phyloP scores from a whole-genome alignment of 2,888 invertebrate species.

The Eupithecia pulchellata region DNA sequence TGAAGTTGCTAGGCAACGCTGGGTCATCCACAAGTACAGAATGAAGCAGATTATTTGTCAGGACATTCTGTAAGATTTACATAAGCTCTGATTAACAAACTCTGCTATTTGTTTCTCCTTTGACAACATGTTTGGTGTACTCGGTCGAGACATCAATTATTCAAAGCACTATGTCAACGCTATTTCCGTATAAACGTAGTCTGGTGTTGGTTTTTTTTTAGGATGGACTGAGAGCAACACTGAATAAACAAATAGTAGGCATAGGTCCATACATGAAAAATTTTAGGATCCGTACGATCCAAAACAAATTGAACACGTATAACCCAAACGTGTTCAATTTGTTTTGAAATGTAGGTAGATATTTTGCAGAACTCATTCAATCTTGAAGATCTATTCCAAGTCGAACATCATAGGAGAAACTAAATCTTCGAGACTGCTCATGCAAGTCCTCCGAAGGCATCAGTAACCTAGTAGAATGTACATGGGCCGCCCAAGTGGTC shows the following conservation, averaged over 20 bases:
- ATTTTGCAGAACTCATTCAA: not conserved
- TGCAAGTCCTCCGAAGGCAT: no score
- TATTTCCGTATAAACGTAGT: not conserved
- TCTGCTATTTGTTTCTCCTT: not conserved
- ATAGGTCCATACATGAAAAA: no score
- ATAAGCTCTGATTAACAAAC: not conserved
- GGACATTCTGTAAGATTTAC: not conserved
- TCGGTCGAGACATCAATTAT: constrained; percentile 2
- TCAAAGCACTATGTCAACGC: not conserved
- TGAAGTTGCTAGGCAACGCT: not conserved
- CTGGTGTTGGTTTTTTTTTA: not conserved
- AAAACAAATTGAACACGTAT: not conserved
- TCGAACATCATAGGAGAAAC: no score
- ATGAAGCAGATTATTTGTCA: constrained; percentile 3
- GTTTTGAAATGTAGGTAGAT: not conserved
- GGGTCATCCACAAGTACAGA: not conserved
- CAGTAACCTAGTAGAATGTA: no score
- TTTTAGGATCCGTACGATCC: not conserved
- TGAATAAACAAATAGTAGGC: not conserved
- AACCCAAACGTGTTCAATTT: not conserved
- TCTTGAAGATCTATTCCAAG: no score
- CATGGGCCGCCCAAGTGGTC: no score
- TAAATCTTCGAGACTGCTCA: no score
- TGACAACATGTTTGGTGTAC: not conserved
- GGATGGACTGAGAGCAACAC: not conserved